Base-by-base conservation (phyloP, 2,797 vertebrate species). In the Crocidura indochinensis region DNA sequence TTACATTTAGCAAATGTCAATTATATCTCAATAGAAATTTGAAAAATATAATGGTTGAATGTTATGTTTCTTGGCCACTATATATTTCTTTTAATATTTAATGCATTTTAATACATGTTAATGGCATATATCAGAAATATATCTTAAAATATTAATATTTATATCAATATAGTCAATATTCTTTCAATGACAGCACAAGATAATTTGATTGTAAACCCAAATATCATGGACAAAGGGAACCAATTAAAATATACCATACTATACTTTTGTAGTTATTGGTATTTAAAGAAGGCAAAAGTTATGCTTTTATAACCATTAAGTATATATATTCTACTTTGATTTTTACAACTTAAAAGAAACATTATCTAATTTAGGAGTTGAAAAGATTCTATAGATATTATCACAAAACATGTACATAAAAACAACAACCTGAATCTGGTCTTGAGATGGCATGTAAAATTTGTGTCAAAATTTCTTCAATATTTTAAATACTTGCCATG, bases 391-490 rank as follows among this genome's bases (percentile, higher is more conserved):
- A 24, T 6, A 93, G 92, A 67, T 88, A 27, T 92, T 88, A 87
- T 74, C 90, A 64, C 14, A 76, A 27, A 91, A 51, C 67, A 64
- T 24, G 6, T 95, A 44, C 85, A 93, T 94, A 73, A 91, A 56
- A 76, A 85, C 5, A 10, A 84, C 96, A 94, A 96, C 20, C 81
- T 95, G 69, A 95, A 53, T 0, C 2, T 93, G 51, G 62, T 46
- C 78, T 93, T 93, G n/a, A 53, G 85, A 91, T 46, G 80, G 1
- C 56, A 91, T 92, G 95, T 81, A 94, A 93, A 94, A 78, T 12
- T 92, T 93, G 89, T 93, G 56, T 74, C 49, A 90, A 17, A 95
- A 10, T 53, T 84, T 96, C 68, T 92, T 93, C 92, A 94, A 46
- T 95, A 60, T 91, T 76, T 85, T 86, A 93, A 68, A 49, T 69